Evolutionary conservation across 2,113 vertebrate genomes (phyloP).

Genomic region (Bubo scandiacus): DNA sequence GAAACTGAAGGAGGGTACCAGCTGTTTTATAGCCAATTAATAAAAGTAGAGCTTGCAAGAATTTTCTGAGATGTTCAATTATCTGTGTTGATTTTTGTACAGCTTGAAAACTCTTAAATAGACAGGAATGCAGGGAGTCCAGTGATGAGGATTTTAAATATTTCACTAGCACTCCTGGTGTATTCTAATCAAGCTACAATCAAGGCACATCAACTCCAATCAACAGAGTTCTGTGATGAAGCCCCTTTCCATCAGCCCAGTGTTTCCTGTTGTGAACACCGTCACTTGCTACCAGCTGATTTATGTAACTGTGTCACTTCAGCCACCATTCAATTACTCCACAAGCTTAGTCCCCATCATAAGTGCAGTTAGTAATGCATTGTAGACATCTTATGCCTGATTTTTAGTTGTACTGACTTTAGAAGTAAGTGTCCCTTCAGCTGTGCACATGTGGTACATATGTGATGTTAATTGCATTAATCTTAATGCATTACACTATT

Average conservation of each 20-base stretch:
- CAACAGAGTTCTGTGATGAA: background rate
- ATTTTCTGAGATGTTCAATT: background rate
- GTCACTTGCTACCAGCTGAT: background rate
- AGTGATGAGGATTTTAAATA: background rate
- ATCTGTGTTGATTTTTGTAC: conserved; percentile 16
- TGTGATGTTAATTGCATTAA: background rate
- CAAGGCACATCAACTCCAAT: background rate
- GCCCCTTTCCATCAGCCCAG: background rate
- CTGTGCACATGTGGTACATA: background rate
- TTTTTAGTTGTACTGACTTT: background rate
- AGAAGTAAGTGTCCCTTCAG: background rate
- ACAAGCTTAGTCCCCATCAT: background rate
- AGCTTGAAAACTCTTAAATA: background rate
- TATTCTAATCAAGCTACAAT: conserved; percentile 40
- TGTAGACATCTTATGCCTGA: background rate
- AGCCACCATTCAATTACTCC: background rate
- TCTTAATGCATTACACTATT: background rate
- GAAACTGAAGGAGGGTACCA: background rate
- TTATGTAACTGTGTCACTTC: background rate
- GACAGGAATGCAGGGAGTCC: background rate
- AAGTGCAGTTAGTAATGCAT: background rate
- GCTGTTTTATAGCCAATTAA: conserved; percentile 8
- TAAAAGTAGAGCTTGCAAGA: background rate
- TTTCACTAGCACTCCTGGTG: background rate
- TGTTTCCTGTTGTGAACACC: background rate